Evolutionary conservation across 1,140 invertebrate genomes (phyloP), one percentile per base, ranked within the genome.

Genomic region (Eubasilissa regina): DNA sequence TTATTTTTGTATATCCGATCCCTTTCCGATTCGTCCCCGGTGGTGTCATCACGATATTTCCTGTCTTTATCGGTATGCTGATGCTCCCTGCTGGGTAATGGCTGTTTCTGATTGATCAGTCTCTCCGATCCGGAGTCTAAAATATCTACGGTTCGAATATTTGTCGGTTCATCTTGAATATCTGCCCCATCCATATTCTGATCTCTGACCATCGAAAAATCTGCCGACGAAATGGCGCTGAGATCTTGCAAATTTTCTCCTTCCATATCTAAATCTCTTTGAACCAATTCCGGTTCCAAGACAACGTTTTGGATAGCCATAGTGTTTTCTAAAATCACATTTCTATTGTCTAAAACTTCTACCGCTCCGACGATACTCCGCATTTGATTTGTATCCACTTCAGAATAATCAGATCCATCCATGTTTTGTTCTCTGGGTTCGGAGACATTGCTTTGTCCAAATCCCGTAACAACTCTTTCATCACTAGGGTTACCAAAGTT

Each of bases 231-330:
- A 68, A 87, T 85, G 10, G 83, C 77, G 80, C 87, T 88, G 47
- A 89, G 84, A 84, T 92, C 91, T 81, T 91, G 89, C 21, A 91
- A 84, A 80, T 92, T 92, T 80, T 91, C 91, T 11, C 91, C 91
- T 79, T 91, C 91, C 85, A 91, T 87, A 12, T 87, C 89, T 13
- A 90, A 84, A 80, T 91, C 91, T 51, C 91, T 85, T 77, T 89
- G 90, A 25, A 55, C 53, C 45, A 86, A 85, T 48, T 89, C 90
- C 62, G 84, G 86, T 55, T 84, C 85, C 15, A 81, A 84, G 11
- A 74, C 80, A 62, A 66, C 19, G 78, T 53, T 80, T 53, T 81
- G 83, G 19, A 56, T 44, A 21, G 17, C 51, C n/a, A 60, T 11
- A 0, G 58, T 6, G 70, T 78, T 82, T 47, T 82, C 78, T 6